A percentile compares a stretch with the other conserved stretches of the same genome.
phyloP scores from a whole-genome alignment of 2,888 invertebrate species.

The Balanococcus diminutus region DNA sequence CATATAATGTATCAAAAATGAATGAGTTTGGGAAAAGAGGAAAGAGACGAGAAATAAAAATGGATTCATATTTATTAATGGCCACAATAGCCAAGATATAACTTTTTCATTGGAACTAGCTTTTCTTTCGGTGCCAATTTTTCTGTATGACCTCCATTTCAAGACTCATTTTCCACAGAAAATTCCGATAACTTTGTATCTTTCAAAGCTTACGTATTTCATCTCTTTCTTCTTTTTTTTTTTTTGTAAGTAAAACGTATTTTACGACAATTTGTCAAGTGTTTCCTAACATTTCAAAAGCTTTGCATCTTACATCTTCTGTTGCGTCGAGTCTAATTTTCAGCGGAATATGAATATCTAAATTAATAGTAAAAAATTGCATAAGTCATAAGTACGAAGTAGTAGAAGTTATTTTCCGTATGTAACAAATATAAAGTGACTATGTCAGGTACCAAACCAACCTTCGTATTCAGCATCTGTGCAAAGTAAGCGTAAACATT shows the following conservation, averaged over 20 bases:
- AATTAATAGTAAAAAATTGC: background rate
- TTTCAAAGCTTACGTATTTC: background rate
- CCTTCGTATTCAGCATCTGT: background rate
- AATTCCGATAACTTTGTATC: background rate
- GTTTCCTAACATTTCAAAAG: background rate
- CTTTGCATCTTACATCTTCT: background rate
- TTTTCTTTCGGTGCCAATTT: conserved; percentile 20
- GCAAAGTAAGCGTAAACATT: background rate
- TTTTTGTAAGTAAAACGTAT: background rate
- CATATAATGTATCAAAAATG: background rate
- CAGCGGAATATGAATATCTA: background rate
- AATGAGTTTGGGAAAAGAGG: background rate
- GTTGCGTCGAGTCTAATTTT: background rate
- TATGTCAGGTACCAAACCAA: background rate
- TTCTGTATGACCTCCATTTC: conserved; percentile 4
- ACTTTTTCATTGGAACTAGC: background rate
- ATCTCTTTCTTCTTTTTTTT: background rate
- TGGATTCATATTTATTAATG: conserved; percentile 20
- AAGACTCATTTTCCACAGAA: background rate
- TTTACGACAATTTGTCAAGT: conserved; percentile 6
- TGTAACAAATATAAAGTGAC: background rate
- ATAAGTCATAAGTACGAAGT: background rate
- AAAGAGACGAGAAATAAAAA: background rate
- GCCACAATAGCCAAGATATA: background rate
- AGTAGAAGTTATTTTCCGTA: background rate